A percentile compares a stretch with the other conserved stretches of the same genome.
Conservation (phyloP, 2,888 invertebrate genomes). For the Physocephala rufipes region DNA sequence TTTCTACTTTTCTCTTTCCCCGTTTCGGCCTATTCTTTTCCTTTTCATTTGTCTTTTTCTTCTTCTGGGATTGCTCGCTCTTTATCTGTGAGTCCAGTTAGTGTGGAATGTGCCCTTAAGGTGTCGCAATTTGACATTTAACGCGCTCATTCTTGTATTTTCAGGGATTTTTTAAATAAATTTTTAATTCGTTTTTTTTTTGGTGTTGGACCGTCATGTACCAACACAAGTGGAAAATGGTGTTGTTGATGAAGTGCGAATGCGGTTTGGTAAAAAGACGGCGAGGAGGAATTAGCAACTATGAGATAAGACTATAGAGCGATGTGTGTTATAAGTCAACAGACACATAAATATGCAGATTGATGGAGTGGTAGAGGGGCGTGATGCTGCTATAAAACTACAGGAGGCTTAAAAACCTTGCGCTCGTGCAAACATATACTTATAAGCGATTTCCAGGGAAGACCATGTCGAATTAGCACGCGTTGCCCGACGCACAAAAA, state of each 20-base stretch:
- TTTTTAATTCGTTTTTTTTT: conserved; percentile 52
- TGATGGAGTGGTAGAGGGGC: background rate
- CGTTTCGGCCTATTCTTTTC: background rate
- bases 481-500: conserved; percentile 25
- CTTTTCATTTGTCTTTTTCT: conserved; percentile 1
- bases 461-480: conserved; percentile 64
- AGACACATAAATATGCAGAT: background rate
- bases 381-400: conserved; percentile 5
- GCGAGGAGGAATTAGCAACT: background rate
- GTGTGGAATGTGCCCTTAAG: conserved; percentile 53
- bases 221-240: conserved; percentile 42
- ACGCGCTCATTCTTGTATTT: conserved; percentile 26
- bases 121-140: conserved; percentile 63
- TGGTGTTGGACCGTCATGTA: conserved; percentile 54
- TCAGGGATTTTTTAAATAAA: too few species aligned
- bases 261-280: background rate
- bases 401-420: conserved; percentile 14
- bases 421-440: conserved; percentile 28
- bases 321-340: background rate
- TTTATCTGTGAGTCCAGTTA: too few species aligned
- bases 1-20: too few species aligned
- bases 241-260: background rate
- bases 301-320: too few species aligned
- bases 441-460: conserved; percentile 46
- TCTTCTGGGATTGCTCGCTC: conserved; percentile 35